Conservation (phyloP, 1,140 invertebrate species). For the Telenomus remus region DNA sequence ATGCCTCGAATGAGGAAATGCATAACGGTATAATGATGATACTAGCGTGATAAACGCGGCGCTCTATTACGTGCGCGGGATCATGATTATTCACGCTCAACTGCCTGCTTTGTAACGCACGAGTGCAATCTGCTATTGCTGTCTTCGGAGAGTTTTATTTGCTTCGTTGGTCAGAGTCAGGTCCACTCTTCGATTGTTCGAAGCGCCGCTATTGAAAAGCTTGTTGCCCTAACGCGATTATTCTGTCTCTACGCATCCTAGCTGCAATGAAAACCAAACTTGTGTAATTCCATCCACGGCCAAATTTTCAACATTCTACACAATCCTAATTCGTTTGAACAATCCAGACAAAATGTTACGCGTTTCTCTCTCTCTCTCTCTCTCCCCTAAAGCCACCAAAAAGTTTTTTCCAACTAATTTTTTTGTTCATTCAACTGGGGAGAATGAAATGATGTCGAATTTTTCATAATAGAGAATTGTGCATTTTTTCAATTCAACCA, state of each 20-base stretch:
- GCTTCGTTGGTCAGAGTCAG: constrained; percentile 19
- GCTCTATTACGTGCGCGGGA: constrained; percentile 32
- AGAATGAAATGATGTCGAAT: no score
- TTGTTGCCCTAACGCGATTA: constrained; percentile 42
- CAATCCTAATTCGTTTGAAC: neutral
- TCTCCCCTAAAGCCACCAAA: no score
- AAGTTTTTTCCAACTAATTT: no score
- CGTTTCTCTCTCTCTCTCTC: no score
- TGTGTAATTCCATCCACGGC: constrained; percentile 46
- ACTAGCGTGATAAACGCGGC: constrained; percentile 10
- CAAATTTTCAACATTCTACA: constrained; percentile 43
- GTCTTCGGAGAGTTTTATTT: constrained; percentile 47
- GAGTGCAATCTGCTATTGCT: constrained; percentile 13
- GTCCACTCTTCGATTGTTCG: constrained; percentile 27
- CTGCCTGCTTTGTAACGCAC: constrained; percentile 29
- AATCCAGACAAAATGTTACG: no score
- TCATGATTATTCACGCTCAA: constrained; percentile 35
- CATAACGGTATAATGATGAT: constrained; percentile 38
- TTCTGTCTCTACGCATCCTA: constrained; percentile 29
- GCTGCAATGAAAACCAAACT: constrained; percentile 36
- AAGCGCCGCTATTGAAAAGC: constrained; percentile 35
- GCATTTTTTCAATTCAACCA: no score
- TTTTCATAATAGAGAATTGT: no score
- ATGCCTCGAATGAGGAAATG: constrained; percentile 17
- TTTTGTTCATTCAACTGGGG: no score